phyloP scores from a whole-genome alignment of 2,888 invertebrate species.

The Bugula neritina region DNA sequence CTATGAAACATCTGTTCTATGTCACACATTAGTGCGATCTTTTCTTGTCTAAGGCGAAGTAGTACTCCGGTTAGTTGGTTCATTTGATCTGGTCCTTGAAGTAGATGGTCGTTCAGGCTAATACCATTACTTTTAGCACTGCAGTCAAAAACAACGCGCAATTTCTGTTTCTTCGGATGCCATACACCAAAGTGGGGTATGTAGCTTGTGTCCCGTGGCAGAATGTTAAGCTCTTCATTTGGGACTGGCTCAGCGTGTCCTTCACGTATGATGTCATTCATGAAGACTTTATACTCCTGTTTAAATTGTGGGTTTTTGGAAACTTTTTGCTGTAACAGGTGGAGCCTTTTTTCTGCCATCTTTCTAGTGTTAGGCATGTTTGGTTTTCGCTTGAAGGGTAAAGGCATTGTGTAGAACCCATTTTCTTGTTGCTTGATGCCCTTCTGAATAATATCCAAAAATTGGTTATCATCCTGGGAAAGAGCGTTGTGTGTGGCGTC shows the following conservation, averaged over 20 bases:
- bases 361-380: constrained; percentile 28
- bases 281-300: constrained; percentile 25
- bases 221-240: neutral
- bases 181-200: constrained; percentile 27
- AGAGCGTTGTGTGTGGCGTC: no score
- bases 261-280: constrained; percentile 23
- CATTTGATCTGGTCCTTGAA: constrained; percentile 29
- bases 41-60: constrained; percentile 28
- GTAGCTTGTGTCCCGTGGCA: constrained; percentile 19
- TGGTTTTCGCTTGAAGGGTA: constrained; percentile 26
- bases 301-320: constrained; percentile 6
- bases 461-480: neutral
- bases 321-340: constrained; percentile 18
- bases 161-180: constrained; percentile 29
- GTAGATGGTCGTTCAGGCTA: constrained; percentile 28
- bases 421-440: neutral
- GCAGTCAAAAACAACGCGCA: constrained; percentile 29
- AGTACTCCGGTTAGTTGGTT: constrained; percentile 29
- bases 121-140: constrained; percentile 4
- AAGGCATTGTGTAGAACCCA: constrained; percentile 27
- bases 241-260: constrained; percentile 29
- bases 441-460: neutral
- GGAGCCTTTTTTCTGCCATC: constrained; percentile 16
- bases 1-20: constrained; percentile 29
- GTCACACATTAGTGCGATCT: constrained; percentile 28